Base-by-base conservation (phyloP, 2,113 vertebrate species). In the Zosterops borbonicus region DNA sequence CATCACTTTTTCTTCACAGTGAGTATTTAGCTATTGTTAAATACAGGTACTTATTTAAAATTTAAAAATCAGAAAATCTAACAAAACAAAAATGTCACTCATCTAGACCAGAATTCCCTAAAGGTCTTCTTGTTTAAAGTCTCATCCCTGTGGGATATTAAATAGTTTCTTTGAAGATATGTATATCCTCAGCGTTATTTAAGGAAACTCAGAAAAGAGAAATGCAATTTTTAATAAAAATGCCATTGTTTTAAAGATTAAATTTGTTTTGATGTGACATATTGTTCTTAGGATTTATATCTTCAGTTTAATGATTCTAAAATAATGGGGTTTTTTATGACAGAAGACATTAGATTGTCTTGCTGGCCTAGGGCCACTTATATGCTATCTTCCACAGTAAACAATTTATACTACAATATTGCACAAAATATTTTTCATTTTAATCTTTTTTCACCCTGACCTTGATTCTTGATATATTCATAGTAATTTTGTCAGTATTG, bases 1-100 rank as follows among this genome's bases (percentile, higher is more conserved):
- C 74, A 89, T 47, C 44, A 78, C 82, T 96, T 95, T 84, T 92
- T 85, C 9, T 17, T 42, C 91, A 92, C 59, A 91, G 39, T 80
- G 37, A 63, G 24, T 42, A 70, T 63, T 85, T 55, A 67, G 71
- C 63, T 70, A 78, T 69, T 83, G 65, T 78, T 92, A 91, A 92
- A 92, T 78, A 86, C 44, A 78, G 46, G 41, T 82, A 89, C 41
- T 31, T 73, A 42, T 10, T 63, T 73, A 22, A 74, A 76, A 50
- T 62, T 22, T 20, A 20, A 50, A 63, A 23, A 31, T 9, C 14
- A 23, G 9, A 39, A 16, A 5, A 22, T 4, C 10, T 24, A 67
- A 50, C 3, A 10, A 42, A 27, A 73, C 39, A 63, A 52, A 76
- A 62, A 63, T 33, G 41, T 21, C 15, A 58, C 9, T 64, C 14